These are phyloP conservation scores for Plotosus lineatus DNA, from an alignment of 2,113 vertebrate genomes.

Conservation along the genomic window DNA sequence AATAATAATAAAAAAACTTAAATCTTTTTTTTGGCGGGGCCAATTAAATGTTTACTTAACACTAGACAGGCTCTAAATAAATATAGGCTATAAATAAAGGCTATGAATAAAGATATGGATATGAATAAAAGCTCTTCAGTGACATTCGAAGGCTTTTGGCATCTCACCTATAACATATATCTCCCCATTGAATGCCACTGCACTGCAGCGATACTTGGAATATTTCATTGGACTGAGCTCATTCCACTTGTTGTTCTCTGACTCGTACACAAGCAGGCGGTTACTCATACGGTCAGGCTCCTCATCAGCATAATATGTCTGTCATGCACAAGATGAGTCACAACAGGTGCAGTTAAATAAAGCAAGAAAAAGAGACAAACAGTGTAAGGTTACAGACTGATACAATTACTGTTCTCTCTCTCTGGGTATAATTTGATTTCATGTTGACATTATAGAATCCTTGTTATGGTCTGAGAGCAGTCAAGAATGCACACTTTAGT, in stretches of 20 bases:
- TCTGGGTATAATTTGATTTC: neutral
- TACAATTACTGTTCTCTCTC: constrained; percentile 4
- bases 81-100: neutral
- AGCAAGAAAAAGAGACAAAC: constrained; percentile 20
- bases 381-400: constrained; percentile 23
- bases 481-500: neutral
- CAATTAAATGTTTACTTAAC: too few relatives aligned
- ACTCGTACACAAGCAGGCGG: constrained; percentile 85
- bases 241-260: constrained; percentile 84
- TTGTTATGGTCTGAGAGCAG: neutral
- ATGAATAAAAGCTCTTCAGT: too few relatives aligned
- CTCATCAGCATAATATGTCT: constrained; percentile 89
- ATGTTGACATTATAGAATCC: neutral
- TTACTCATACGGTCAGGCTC: constrained; percentile 94
- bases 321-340: constrained; percentile 54
- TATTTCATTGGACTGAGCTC: constrained; percentile 85
- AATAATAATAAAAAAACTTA: too few relatives aligned
- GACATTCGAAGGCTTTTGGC: neutral
- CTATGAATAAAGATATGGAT: too few relatives aligned
- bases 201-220: constrained; percentile 92
- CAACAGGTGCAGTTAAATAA: constrained; percentile 52
- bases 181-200: constrained; percentile 83
- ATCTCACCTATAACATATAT: constrained; percentile 91
- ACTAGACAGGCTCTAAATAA: too few relatives aligned
- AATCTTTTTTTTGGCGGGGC: too few relatives aligned